phyloP scores from a whole-genome alignment of 1,140 invertebrate species.

The Eumeta japonica region DNA sequence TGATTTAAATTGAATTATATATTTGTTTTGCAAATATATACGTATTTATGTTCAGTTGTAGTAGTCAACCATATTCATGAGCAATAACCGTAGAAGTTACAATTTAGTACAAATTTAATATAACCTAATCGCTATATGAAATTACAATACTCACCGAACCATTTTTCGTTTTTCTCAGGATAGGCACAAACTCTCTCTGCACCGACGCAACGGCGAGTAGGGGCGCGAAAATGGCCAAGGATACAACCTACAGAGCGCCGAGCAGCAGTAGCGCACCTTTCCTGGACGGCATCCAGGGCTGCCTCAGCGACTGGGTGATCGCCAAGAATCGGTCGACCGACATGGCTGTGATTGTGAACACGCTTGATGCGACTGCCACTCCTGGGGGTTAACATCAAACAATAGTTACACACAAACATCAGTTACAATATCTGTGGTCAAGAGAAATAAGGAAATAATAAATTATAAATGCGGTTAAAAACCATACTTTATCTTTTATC shows the following conservation, averaged over 20 bases:
- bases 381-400: constrained; percentile 51
- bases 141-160: constrained; percentile 38
- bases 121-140: too few relatives aligned
- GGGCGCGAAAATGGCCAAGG: constrained; percentile 67
- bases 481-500: too few relatives aligned
- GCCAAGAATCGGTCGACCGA: constrained; percentile 74
- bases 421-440: too few relatives aligned
- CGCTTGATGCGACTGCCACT: constrained; percentile 72
- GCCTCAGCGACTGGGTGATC: constrained; percentile 70
- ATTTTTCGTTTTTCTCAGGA: constrained; percentile 30
- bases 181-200: constrained; percentile 43
- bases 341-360: constrained; percentile 78
- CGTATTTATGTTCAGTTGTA: too few relatives aligned
- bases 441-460: too few relatives aligned
- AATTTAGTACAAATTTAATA: too few relatives aligned
- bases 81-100: too few relatives aligned
- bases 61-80: too few relatives aligned
- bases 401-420: too few relatives aligned
- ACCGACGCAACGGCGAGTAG: constrained; percentile 59
- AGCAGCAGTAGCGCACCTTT: constrained; percentile 67
- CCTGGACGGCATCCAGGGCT: constrained; percentile 65
- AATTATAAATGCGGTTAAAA: too few relatives aligned
- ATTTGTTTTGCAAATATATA: too few relatives aligned
- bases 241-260: constrained; percentile 63
- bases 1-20: too few relatives aligned